Base-by-base conservation (phyloP, 2,113 vertebrate species). In the Loxodonta africana region DNA sequence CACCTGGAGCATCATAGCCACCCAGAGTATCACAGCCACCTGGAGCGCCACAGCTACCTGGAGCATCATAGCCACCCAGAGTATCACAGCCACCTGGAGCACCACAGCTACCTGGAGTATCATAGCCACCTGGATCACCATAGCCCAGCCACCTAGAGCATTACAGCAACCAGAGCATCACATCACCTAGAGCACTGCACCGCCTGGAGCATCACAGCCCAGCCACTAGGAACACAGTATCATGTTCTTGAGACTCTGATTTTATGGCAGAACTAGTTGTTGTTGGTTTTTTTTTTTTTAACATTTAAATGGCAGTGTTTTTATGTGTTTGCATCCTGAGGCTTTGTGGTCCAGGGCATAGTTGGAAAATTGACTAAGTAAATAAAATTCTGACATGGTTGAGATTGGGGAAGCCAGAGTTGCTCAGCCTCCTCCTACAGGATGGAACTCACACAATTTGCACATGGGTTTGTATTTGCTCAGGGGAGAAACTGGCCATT, bases 361-460 rank as follows among this genome's bases (percentile, higher is more conserved):
- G 85, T 69, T 96, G 94, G 81, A 78, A 97, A 94, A 88, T 85
- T 60, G 91, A 78, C 82, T 87, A 80, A 89, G 83, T 94, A 73
- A 91, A 94, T 95, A 96, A 86, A 87, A 92, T 51, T 73, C 51
- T 63, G 96, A 95, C 25, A 73, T 51, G 63, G 6, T 48, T 21
- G 53, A 84, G 51, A 28, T 8, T 8, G 57, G 57, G 37, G 14
- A 37, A 21, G 74, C 46, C 15, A 18, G 8, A 60, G 37, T 37
- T 37, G 37, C 37, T 90, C 15, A 67, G 6, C 93, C 65, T 90
- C 85, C 73, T 44, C 0, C 30, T 26, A 77, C 57, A 12, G 53
- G 67, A 48, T 33, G 6, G 63, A 85, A 94, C 30, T 77, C 78
- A 10, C 33, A 26, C 62, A 73, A 46, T 41, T 48, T 28, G 57